Evolutionary conservation across 2,797 vertebrate species (phyloP), one percentile per base, ranked within the genome.

Genomic region (Hafferia zeledoni): DNA sequence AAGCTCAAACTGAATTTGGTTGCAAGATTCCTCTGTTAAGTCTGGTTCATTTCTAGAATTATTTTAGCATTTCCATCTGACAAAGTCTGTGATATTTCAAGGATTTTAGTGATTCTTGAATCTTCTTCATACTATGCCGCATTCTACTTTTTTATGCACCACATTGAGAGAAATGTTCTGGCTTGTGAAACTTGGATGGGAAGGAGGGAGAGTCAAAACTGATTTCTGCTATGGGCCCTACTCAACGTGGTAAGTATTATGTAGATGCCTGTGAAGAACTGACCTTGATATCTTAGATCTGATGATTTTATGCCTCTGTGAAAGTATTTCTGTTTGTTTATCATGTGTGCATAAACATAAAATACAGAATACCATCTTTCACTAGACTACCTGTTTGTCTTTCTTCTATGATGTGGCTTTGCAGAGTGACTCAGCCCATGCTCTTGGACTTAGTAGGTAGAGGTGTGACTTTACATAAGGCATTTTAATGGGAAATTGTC

Each of bases 401-500:
- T 75, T 86, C 43, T 49, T 46, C 44, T 33, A 4, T 30, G 53
- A 33, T 1, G 2, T 49, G 30, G 25, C 11, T 83, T 35, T 25
- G 44, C 17, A 65, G 46, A 83, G 18, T 46, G 76, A 30, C 39
- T 89, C 69, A 81, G 3, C 11, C 13, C 17, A 61, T 23, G 13
- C 28, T 83, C 65, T 70, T 72, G 52, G 13, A 60, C 22, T 94
- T 94, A 81, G 69, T 69, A 43, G 18, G 16, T 25, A 69, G 31
- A 65, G 41, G 13, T 83, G 52, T 79, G 79, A 93, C 30, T 94
- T 91, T 75, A 39, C 47, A 50, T 75, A 85, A 69, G 56, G 72
- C 16, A 81, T 93, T 91, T 64, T 69, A 39, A 72, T 75, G 47
- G 84, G 69, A 86, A 86, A 91, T 94, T 81, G 67, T 83, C 50